Conservation (phyloP, 2,888 invertebrate genomes). For the Dioctria rufipes region DNA sequence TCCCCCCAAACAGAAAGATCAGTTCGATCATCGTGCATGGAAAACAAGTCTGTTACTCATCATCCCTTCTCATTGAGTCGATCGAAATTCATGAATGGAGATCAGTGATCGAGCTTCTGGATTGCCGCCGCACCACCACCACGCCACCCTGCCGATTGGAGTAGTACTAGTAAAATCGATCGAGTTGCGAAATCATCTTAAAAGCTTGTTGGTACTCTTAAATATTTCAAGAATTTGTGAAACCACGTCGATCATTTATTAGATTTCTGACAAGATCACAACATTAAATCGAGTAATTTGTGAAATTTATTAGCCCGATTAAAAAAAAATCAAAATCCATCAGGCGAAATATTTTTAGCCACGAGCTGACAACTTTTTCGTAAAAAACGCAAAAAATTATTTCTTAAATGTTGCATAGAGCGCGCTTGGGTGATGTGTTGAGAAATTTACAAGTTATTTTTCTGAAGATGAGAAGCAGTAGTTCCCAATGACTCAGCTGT, state of each 20-base stretch:
- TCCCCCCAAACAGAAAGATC: slow-evolving; percentile 21
- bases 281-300: not conserved
- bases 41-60: slow-evolving; percentile 37
- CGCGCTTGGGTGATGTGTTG: not conserved
- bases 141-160: not conserved
- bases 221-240: not conserved
- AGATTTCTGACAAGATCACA: not conserved
- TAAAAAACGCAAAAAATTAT: not conserved
- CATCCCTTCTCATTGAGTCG: slow-evolving; percentile 3
- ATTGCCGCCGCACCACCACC: too few relatives aligned
- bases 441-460: not conserved
- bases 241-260: not conserved
- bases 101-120: slow-evolving; percentile 3
- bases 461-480: slow-evolving; percentile 5
- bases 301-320: not conserved
- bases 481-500: slow-evolving; percentile 38
- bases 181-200: slow-evolving; percentile 32
- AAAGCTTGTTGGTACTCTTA: slow-evolving; percentile 3
- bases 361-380: not conserved
- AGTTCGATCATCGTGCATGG: slow-evolving; percentile 1
- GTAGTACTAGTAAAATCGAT: not conserved
- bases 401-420: not conserved
- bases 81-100: slow-evolving; percentile 41
- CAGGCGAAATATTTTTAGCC: not conserved
- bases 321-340: not conserved